Evolutionary conservation across 2,888 invertebrate species (phyloP).

Genomic region (Saturnia pavonia): DNA sequence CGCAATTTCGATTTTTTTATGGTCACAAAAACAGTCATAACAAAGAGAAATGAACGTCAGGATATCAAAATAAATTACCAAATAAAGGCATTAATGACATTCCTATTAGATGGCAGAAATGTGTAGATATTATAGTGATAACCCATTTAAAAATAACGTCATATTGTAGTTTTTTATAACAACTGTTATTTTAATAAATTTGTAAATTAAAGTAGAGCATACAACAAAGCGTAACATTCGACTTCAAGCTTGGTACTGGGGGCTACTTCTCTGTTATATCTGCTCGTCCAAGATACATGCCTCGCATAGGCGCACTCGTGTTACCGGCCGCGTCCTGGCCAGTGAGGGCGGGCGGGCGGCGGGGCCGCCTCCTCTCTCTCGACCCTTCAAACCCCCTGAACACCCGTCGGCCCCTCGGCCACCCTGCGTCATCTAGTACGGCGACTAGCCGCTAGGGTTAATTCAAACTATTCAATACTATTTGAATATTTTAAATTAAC

Average conservation of each 20-base stretch:
- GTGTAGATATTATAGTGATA: too few relatives aligned
- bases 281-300: slow-evolving; percentile 82
- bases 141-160: slow-evolving; percentile 10
- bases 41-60: too few relatives aligned
- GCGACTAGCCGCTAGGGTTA: slow-evolving; percentile 78
- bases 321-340: slow-evolving; percentile 79
- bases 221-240: slow-evolving; percentile 34
- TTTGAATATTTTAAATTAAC: slow-evolving; percentile 70
- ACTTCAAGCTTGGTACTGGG: slow-evolving; percentile 74
- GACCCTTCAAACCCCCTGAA: slow-evolving; percentile 40
- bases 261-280: slow-evolving; percentile 82
- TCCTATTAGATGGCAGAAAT: too few relatives aligned
- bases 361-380: slow-evolving; percentile 34
- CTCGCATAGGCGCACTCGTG: slow-evolving; percentile 82
- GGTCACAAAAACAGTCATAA: too few relatives aligned
- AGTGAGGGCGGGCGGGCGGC: slow-evolving; percentile 47
- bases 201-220: slow-evolving; percentile 57
- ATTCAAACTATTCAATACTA: slow-evolving; percentile 74
- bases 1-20: too few relatives aligned
- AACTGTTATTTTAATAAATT: slow-evolving; percentile 24
- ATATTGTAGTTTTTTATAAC: background rate
- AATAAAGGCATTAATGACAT: too few relatives aligned
- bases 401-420: slow-evolving; percentile 47
- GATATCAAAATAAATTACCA: too few relatives aligned
- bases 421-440: slow-evolving; percentile 77